Evolutionary conservation across 2,888 invertebrate species (phyloP), one percentile per base, ranked within the genome.

Genomic region (Tryphoninae sp.): DNA sequence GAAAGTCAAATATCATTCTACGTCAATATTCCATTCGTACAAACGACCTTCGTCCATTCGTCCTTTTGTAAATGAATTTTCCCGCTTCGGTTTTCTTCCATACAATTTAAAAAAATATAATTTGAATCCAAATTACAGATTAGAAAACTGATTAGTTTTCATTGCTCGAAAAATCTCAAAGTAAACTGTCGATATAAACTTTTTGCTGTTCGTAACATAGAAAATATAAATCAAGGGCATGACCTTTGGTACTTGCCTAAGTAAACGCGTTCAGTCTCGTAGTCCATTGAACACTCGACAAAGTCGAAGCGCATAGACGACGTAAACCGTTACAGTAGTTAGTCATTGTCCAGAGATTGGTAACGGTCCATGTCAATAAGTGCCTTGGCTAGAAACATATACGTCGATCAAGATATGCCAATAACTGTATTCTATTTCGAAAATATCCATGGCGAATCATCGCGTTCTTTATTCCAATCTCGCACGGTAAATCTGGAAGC

Each of bases 201-300:
- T 64, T 59, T 49, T 64, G 40, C 40, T 33, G 51, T 65, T 59
- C 19, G 22, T n/a, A 33, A 71, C 6, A 67, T 53, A 53, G 9
- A 72, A 40, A 55, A 58, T 62, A 7, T 22, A 6, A 75, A 75
- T 75, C 58, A 65, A 59, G 65, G 58, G 42, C 58, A 16, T 71
- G 71, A 65, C 40, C 55, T 74, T 79, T 69, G 74, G 40, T 59
- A 53, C 40, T 26, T 68, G 42, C 19, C 33, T 53, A 33, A 67
- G 59, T 61, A 33, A 67, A 58, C 59, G 11, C 49, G 49, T 16
- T 42, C 16, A 62, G 74, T 55, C 74, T 74, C 33, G 55, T 58
- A 58, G 55, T 67, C 16, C 49, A 67, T 67, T 26, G 58, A 19
- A 58, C 19, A 69, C 40, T 42, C 11, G 33, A 42, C 8, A 2